These are phyloP conservation scores for Drosophila lutescens DNA, from an alignment of 2,888 invertebrate species.

Conservation along the genomic window DNA sequence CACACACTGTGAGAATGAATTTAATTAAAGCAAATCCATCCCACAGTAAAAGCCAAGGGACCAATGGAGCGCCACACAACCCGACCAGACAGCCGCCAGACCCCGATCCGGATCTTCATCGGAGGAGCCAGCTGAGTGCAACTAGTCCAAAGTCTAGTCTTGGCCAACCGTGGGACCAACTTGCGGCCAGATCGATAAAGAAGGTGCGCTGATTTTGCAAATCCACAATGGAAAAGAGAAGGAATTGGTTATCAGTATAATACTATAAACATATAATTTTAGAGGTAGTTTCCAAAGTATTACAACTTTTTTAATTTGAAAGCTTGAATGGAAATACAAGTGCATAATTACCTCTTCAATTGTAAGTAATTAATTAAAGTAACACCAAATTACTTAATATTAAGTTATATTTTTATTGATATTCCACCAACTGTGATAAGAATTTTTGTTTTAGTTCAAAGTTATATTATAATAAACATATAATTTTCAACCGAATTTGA, in stretches of 20 bases:
- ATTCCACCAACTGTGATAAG: too few relatives aligned
- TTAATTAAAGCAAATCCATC: slow-evolving; percentile 73
- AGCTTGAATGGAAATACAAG: too few relatives aligned
- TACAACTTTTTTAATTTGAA: too few relatives aligned
- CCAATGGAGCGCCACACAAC: slow-evolving; percentile 73
- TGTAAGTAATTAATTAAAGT: too few relatives aligned
- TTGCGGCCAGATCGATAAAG: neutral
- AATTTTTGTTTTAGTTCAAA: too few relatives aligned
- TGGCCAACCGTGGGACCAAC: slow-evolving; percentile 25
- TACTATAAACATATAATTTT: too few relatives aligned
- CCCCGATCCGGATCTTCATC: slow-evolving; percentile 10
- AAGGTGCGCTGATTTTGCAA: neutral
- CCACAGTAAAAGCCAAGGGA: slow-evolving; percentile 38
- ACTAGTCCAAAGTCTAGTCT: slow-evolving; percentile 74
- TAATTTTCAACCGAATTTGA: too few relatives aligned
- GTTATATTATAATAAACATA: too few relatives aligned
- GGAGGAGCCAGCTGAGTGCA: slow-evolving; percentile 12
- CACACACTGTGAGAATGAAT: slow-evolving; percentile 80
- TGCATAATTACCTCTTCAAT: too few relatives aligned
- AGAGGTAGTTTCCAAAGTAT: too few relatives aligned
- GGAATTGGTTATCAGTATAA: neutral
- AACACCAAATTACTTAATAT: too few relatives aligned
- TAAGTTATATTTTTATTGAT: too few relatives aligned
- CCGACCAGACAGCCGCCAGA: slow-evolving; percentile 40
- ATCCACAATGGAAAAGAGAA: neutral